A percentile compares a stretch with the other conserved stretches of the same genome.
These are phyloP conservation scores for Cylloceria caligata DNA, from an alignment of 2,888 invertebrate species.

Conservation along the genomic window DNA sequence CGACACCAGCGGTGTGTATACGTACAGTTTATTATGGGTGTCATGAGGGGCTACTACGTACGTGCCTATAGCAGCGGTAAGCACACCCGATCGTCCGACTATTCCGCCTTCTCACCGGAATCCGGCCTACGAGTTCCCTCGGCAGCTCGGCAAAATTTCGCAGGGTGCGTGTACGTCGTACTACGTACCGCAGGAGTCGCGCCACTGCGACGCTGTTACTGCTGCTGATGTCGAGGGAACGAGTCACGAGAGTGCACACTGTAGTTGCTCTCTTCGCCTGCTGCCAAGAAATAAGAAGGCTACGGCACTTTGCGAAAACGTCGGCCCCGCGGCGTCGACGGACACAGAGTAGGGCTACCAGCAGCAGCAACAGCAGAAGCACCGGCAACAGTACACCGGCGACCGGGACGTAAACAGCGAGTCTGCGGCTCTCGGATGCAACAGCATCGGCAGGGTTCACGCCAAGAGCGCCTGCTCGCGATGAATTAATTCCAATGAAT, in stretches of 20 bases:
- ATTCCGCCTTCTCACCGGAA: conserved; percentile 9
- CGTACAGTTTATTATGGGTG: neutral
- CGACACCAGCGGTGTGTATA: neutral
- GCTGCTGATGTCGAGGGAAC: conserved; percentile 35
- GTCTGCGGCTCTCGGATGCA: conserved; percentile 8
- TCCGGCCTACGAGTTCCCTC: conserved; percentile 41
- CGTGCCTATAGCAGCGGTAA: conserved; percentile 18
- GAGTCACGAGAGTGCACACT: conserved; percentile 24
- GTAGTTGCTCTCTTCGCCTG: conserved; percentile 44
- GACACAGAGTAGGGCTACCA: conserved; percentile 28
- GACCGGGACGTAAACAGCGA: conserved; percentile 63
- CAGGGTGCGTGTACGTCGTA: conserved; percentile 36
- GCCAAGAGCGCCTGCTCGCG: conserved; percentile 40
- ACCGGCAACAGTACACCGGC: conserved; percentile 40
- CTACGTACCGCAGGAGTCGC: conserved; percentile 58
- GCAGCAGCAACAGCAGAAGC: conserved; percentile 12
- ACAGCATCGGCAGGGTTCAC: conserved; percentile 61
- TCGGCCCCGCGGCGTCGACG: conserved; percentile 71
- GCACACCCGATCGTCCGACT: neutral
- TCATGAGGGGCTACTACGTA: conserved; percentile 8
- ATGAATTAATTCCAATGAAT: conserved; percentile 60
- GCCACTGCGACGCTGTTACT: conserved; percentile 53
- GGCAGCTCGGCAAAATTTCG: conserved; percentile 30
- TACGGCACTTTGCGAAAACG: conserved; percentile 82
- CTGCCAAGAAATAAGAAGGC: conserved; percentile 79